Evolutionary conservation across 2,888 invertebrate genomes (phyloP), one percentile per base, ranked within the genome.

Genomic region (Cistogaster globosa): DNA sequence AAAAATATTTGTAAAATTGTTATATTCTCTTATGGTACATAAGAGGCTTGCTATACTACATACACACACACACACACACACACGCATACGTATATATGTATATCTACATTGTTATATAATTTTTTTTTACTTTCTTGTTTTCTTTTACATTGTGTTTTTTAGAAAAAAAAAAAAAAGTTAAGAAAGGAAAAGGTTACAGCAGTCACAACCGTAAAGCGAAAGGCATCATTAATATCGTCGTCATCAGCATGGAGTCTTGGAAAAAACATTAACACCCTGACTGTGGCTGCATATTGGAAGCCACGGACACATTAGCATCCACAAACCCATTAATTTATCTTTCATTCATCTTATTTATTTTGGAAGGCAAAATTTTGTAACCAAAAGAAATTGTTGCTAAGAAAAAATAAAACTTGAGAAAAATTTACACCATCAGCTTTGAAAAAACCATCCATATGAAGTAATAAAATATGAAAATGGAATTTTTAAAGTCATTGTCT

Each of bases 221-320:
- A 58, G 62, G 60, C 68, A 55, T 68, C 77, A 72, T 83, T 77
- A 72, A 72, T 71, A 58, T 83, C 71, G n/a, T 42, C 76, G 51
- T 65, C 71, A 65, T 65, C 75, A 69, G 48, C 48, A 55, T 65
- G 18, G 32, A 69, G 60, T 57, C 48, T 57, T 38, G 55, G 55
- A 42, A 32, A 57, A 68, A 60, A 68, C 58, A 60, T 58, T 67
- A 65, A 67, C 57, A 58, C 51, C 60, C 78, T 78, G 38, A 18
- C 55, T 53, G 42, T 20, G 51, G 60, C 38, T 51, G 42, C 65
- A 72, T 58, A 72, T 65, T 63, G 32, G 38, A 62, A 78, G 60
- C 60, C 53, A 58, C 36, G 53, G 18, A 74, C 67, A 75, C 75
- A 75, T 67, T 60, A 55, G 20, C 68, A 42, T 53, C 55, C 53